Evolutionary conservation across 2,113 vertebrate genomes (phyloP).

Genomic region (Vulpes lagopus): DNA sequence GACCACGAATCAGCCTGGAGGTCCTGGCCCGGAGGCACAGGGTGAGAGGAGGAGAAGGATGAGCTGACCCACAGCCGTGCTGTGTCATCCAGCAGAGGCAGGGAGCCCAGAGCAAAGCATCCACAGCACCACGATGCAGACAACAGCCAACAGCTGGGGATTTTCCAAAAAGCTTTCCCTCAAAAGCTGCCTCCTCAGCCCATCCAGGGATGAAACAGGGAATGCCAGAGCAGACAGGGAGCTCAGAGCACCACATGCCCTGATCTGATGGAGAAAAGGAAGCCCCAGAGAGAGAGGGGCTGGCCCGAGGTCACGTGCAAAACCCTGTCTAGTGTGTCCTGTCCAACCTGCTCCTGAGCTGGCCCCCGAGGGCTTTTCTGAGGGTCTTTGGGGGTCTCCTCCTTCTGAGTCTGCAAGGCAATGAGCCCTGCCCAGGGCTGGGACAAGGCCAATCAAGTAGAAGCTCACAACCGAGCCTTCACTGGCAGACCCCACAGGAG

Average conservation of each 20-base stretch:
- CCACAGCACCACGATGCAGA: slow-evolving; percentile 54
- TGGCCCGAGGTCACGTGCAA: accelerated
- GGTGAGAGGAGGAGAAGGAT: slow-evolving; percentile 6
- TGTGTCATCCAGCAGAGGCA: slow-evolving; percentile 73
- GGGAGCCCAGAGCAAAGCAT: slow-evolving; percentile 75
- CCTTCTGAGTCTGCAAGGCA: background rate
- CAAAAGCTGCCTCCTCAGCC: background rate
- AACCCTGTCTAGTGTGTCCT: background rate
- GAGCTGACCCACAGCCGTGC: slow-evolving; percentile 68
- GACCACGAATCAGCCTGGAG: background rate
- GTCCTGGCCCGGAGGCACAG: slow-evolving; percentile 41
- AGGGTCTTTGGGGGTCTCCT: background rate
- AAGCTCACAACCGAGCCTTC: background rate
- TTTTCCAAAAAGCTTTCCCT: slow-evolving; percentile 66
- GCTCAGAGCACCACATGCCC: too few species aligned
- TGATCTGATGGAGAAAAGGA: background rate
- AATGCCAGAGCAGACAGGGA: background rate
- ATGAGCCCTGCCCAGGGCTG: background rate
- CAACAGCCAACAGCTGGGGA: slow-evolving; percentile 28
- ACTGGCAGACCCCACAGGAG: background rate
- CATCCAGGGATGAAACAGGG: background rate
- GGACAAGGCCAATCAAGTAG: background rate
- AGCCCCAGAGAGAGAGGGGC: background rate
- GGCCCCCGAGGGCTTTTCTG: background rate
- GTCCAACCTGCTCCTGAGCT: background rate